phyloP scores from a whole-genome alignment of 2,888 invertebrate genomes.

The Lapara coniferarum region DNA sequence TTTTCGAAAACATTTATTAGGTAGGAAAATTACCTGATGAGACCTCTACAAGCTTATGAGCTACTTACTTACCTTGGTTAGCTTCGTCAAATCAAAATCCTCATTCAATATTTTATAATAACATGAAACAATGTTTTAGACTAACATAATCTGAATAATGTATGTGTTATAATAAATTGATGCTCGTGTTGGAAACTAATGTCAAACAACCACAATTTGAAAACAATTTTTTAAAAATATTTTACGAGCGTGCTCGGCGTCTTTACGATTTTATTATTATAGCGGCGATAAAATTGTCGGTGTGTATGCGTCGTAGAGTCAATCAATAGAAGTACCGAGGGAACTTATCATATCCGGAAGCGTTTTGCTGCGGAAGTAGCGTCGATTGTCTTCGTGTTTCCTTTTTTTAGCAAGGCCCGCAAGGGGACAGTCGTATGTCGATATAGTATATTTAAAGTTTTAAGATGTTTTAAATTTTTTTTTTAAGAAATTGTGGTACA shows the following conservation, averaged over 20 bases:
- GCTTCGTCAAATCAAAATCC: too few relatives aligned
- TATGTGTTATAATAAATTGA: neutral
- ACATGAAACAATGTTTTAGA: too few relatives aligned
- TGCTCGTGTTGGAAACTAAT: neutral
- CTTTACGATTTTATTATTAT: neutral
- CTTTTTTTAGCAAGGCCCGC: slow-evolving; percentile 62
- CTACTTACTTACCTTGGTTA: too few relatives aligned
- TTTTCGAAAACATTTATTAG: too few relatives aligned
- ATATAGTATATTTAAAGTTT: slow-evolving; percentile 45
- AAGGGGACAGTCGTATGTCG: slow-evolving; percentile 52
- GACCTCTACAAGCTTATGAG: too few relatives aligned
- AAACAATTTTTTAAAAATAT: slow-evolving; percentile 4
- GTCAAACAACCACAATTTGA: neutral
- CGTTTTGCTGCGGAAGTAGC: slow-evolving; percentile 65
- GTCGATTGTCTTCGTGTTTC: slow-evolving; percentile 61
- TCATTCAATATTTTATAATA: too few relatives aligned
- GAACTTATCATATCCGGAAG: slow-evolving; percentile 61
- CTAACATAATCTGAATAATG: neutral
- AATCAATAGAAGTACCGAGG: slow-evolving; percentile 25
- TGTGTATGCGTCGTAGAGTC: slow-evolving; percentile 2
- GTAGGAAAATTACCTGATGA: too few relatives aligned
- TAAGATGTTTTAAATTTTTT: slow-evolving; percentile 34
- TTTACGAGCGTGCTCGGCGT: neutral
- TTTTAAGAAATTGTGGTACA: neutral
- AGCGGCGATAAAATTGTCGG: slow-evolving; percentile 6